Percentiles rank a stretch among this genome's conserved stretches.
Conservation (phyloP, 2,888 invertebrate genomes). For the Drosophila kuntzei region DNA sequence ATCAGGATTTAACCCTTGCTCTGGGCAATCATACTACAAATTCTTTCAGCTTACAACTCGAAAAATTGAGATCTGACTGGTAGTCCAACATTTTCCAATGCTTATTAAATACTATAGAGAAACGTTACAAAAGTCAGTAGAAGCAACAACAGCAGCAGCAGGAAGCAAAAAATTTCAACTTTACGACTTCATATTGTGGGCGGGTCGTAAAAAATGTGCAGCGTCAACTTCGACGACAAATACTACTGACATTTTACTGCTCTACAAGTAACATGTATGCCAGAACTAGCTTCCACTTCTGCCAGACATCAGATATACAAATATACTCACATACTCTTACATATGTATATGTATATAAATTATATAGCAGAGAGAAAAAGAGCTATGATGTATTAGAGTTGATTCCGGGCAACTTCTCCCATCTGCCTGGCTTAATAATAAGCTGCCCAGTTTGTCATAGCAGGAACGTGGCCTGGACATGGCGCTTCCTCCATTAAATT, state of each 20-base stretch:
- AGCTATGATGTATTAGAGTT: slow-evolving; percentile 58
- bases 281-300: slow-evolving; percentile 68
- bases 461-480: slow-evolving; percentile 54
- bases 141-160: slow-evolving; percentile 58
- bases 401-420: slow-evolving; percentile 16
- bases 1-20: slow-evolving; percentile 42
- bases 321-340: slow-evolving; percentile 6
- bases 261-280: slow-evolving; percentile 55
- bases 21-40: slow-evolving; percentile 41
- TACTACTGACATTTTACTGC: slow-evolving; percentile 48
- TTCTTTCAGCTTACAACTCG: slow-evolving; percentile 41
- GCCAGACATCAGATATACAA: slow-evolving; percentile 58
- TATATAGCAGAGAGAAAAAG: background rate
- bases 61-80: slow-evolving; percentile 13
- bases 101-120: slow-evolving; percentile 78
- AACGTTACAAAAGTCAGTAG: slow-evolving; percentile 44
- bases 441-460: slow-evolving; percentile 75
- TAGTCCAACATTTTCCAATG: slow-evolving; percentile 52
- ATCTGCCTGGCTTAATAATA: slow-evolving; percentile 45
- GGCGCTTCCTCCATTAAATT: slow-evolving; percentile 52
- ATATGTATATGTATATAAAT: background rate
- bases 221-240: slow-evolving; percentile 60
- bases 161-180: slow-evolving; percentile 75
- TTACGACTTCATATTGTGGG: slow-evolving; percentile 82
- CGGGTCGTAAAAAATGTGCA: slow-evolving; percentile 78